A percentile compares a stretch with the other conserved stretches of the same genome.
These are phyloP conservation scores for Pseudachorutes palmiensis DNA, from an alignment of 1,140 invertebrate genomes.

Conservation along the genomic window DNA sequence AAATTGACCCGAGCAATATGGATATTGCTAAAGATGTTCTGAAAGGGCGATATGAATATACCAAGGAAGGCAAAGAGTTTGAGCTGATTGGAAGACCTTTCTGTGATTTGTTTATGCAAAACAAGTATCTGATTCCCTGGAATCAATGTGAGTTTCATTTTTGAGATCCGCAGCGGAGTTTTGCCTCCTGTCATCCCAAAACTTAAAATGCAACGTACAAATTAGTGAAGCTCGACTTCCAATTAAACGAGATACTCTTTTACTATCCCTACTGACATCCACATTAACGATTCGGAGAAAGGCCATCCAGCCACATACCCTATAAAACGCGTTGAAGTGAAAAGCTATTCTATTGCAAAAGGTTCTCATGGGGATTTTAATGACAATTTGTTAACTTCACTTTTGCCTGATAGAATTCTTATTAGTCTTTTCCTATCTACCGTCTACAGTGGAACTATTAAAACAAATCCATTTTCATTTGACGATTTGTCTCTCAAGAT, in stretches of 20 bases:
- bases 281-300: constrained; percentile 20
- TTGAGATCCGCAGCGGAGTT: background rate
- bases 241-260: constrained; percentile 15
- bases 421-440: constrained; percentile 24
- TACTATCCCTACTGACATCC: background rate
- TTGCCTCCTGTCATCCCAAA: background rate
- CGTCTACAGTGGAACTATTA: constrained; percentile 17
- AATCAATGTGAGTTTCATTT: constrained; percentile 21
- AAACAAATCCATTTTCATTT: constrained; percentile 28
- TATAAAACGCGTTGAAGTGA: constrained; percentile 28
- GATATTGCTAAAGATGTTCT: background rate
- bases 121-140: constrained; percentile 27
- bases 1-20: constrained; percentile 16
- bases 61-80: background rate
- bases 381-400: constrained; percentile 24
- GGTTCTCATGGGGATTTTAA: constrained; percentile 15
- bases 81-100: constrained; percentile 25
- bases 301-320: constrained; percentile 19
- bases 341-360: constrained; percentile 17
- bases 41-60: background rate
- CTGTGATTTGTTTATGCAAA: constrained; percentile 29
- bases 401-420: constrained; percentile 26
- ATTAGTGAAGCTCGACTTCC: constrained; percentile 24
- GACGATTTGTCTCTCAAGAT: no score
- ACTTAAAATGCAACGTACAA: constrained; percentile 8